Conservation (phyloP, 2,113 vertebrate genomes). For the Mustelus asterias region DNA sequence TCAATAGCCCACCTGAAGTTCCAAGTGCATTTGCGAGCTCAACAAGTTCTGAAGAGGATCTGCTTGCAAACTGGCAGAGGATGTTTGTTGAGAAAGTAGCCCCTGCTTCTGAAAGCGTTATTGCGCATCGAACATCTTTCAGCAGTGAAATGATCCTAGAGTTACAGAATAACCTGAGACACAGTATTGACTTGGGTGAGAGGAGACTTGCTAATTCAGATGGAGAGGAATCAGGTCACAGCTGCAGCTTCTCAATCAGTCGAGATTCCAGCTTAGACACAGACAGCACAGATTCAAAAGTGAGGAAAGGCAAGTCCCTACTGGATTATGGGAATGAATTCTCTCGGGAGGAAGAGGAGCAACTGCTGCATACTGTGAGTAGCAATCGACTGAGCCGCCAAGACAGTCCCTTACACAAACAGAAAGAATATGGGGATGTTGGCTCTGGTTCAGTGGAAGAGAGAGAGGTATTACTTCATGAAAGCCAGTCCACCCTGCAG, state of each 20-base stretch:
- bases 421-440: slow-evolving; percentile 56
- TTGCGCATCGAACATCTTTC: slow-evolving; percentile 76
- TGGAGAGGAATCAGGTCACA: slow-evolving; percentile 67
- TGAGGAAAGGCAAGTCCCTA: slow-evolving; percentile 52
- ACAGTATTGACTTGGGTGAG: slow-evolving; percentile 42
- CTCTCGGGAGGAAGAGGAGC: slow-evolving; percentile 62
- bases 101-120: slow-evolving; percentile 53
- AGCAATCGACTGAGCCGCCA: slow-evolving; percentile 25
- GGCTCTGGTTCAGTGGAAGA: slow-evolving; percentile 66
- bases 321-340: slow-evolving; percentile 58
- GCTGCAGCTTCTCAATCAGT: slow-evolving; percentile 70
- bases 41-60: slow-evolving; percentile 83
- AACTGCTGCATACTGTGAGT: slow-evolving; percentile 51
- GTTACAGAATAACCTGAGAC: slow-evolving; percentile 62
- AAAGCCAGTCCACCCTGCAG: slow-evolving; percentile 43
- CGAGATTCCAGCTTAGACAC: slow-evolving; percentile 73
- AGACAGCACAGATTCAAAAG: slow-evolving; percentile 56
- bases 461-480: slow-evolving; percentile 59
- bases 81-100: slow-evolving; percentile 88
- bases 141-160: slow-evolving; percentile 68
- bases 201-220: slow-evolving; percentile 57
- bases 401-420: slow-evolving; percentile 42
- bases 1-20: slow-evolving; percentile 65
- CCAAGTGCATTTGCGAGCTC: slow-evolving; percentile 76
- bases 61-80: slow-evolving; percentile 87